Evolutionary conservation across 2,113 vertebrate genomes (phyloP).

Genomic region (Mus pahari): DNA sequence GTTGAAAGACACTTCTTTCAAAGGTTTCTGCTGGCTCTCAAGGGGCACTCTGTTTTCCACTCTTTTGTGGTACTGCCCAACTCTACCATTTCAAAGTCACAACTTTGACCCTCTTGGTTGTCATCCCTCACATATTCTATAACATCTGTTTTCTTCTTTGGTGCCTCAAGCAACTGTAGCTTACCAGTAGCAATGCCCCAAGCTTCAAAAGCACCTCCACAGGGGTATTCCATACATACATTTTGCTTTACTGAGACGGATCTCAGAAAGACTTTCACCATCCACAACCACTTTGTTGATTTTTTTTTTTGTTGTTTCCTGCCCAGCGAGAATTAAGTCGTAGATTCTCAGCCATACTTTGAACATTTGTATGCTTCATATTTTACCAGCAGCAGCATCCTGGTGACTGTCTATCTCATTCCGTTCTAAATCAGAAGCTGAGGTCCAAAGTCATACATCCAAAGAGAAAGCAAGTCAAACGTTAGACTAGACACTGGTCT

Average conservation of each 20-base stretch:
- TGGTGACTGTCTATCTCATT: background rate
- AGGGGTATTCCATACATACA: background rate
- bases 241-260: background rate
- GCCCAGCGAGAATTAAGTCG: background rate
- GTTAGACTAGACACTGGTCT: background rate
- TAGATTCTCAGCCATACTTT: background rate
- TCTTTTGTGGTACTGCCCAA: conserved; percentile 64
- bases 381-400: background rate
- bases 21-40: conserved; percentile 74
- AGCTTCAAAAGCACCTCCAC: background rate
- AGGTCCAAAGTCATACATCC: background rate
- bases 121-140: background rate
- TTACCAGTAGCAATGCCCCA: background rate
- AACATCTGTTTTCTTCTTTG: background rate
- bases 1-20: conserved; percentile 74
- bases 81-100: conserved; percentile 54
- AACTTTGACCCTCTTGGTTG: background rate
- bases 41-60: conserved; percentile 56
- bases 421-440: background rate
- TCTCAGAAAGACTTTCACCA: conserved; percentile 14
- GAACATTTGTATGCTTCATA: background rate
- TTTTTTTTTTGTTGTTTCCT: background rate
- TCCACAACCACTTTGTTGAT: background rate
- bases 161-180: background rate
- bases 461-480: background rate